Base-by-base conservation (phyloP, 1,140 invertebrate genomes). In the Bombus huntii region DNA sequence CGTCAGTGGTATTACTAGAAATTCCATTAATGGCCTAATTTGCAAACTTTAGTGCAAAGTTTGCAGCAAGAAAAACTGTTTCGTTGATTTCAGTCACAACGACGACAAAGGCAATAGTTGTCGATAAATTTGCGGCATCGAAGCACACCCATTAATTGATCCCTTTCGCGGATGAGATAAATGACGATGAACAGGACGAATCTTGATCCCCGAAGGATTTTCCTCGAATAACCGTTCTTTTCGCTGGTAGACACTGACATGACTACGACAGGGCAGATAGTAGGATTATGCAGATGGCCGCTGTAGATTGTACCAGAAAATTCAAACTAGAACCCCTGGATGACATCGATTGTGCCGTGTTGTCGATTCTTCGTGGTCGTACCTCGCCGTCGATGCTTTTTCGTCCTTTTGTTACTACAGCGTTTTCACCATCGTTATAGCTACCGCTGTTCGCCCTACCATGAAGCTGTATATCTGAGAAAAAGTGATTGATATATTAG, bases 331-430 rank as follows among this genome's bases (percentile, higher is more conserved):
- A 79, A 62, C 89, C 86, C 78, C 80, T 94, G n/a, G 94, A 94
- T 22, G 94, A 95, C 91, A 95, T 94, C 76, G 94, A 95, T 79
- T 94, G 94, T 18, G 94, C 92, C 42, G 94, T 94, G 84, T 95
- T 95, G 81, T 95, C 94, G 70, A 92, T 91, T 88, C 91, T 90
- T 37, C 77, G 88, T 66, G 83, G 82, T n/a, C 86, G 81, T 10
- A 89, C 76, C 18, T 94, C 90, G n/a, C 76, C 57, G 42, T 88
- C 87, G 39, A 86, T 70, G 66, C 74, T 83, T 70, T 91, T 88
- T 9, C 81, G 85, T 15, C 74, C 83, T 66, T 91, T 73, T 25
- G 78, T 88, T 15, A 81, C 68, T 15, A 85, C 79, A 57, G 53
- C 65, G 53, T 91, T 92, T 68, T 90, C 88, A 34, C 74, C 89